These are phyloP conservation scores for Beroe ovata DNA, from an alignment of 37 sponge, comb jelly and placozoan genomes.

Conservation along the genomic window DNA sequence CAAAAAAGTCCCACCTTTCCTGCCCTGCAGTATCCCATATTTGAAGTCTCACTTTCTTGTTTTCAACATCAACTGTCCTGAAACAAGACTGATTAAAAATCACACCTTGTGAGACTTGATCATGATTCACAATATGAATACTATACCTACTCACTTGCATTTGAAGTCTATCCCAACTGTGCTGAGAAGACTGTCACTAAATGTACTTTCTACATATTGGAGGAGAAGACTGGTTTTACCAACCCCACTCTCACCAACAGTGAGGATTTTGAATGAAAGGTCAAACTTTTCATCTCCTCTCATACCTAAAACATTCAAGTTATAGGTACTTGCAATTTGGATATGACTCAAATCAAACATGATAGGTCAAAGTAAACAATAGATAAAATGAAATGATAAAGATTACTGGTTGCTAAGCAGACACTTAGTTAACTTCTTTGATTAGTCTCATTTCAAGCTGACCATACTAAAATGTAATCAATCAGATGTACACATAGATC, in stretches of 20 bases:
- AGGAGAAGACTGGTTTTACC: conserved; percentile 45
- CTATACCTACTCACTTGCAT: conserved; percentile 32
- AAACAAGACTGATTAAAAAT: too few relatives aligned
- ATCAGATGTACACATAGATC: too few relatives aligned
- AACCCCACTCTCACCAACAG: conserved; percentile 65
- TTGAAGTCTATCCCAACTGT: conserved; percentile 65
- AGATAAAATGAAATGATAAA: too few relatives aligned
- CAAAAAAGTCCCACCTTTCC: conserved; percentile 1
- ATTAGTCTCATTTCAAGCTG: too few relatives aligned
- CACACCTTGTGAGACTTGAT: neutral
- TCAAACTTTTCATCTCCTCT: conserved; percentile 66
- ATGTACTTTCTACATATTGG: conserved; percentile 57
- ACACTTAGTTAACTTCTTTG: too few relatives aligned
- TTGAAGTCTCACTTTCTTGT: conserved; percentile 11
- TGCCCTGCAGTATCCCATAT: conserved; percentile 61
- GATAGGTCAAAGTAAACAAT: too few relatives aligned
- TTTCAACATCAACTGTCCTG: neutral
- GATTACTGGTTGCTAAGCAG: too few relatives aligned
- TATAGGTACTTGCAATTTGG: too few relatives aligned
- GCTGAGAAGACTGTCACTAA: conserved; percentile 48
- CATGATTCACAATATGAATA: neutral
- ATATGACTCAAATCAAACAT: too few relatives aligned
- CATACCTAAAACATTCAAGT: neutral
- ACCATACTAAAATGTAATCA: too few relatives aligned
- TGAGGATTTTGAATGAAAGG: conserved; percentile 56